Conservation (phyloP, 2,797 vertebrate genomes). For the Danio choprae region DNA sequence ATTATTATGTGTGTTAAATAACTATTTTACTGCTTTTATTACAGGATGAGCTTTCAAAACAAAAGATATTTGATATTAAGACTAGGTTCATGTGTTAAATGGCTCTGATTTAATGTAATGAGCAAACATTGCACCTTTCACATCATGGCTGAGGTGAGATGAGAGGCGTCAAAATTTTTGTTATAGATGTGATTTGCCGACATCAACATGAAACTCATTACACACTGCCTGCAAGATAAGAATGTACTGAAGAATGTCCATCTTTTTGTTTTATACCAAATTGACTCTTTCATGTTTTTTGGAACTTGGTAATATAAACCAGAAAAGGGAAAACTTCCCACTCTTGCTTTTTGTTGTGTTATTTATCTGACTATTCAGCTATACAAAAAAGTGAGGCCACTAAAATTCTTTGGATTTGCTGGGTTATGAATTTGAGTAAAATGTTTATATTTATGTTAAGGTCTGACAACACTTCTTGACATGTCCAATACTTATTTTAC, state of each 20-base stretch:
- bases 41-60: conserved; percentile 10
- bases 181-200: not conserved
- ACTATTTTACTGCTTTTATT: conserved; percentile 25
- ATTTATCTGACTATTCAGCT: no score
- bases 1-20: not conserved
- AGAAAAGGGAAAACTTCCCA: conserved; percentile 1
- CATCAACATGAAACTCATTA: conserved; percentile 11
- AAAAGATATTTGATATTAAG: not conserved
- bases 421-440: no score
- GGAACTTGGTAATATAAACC: conserved; percentile 17
- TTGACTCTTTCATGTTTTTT: conserved; percentile 35
- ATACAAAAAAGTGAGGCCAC: no score
- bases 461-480: no score
- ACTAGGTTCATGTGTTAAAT: not conserved
- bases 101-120: conserved; percentile 14
- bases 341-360: conserved; percentile 20
- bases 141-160: conserved; percentile 29
- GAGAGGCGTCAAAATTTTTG: conserved; percentile 21
- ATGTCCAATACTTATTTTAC: no score
- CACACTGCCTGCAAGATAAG: not conserved
- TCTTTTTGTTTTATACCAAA: conserved; percentile 52
- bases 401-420: no score
- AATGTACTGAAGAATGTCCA: conserved; percentile 58
- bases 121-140: not conserved
- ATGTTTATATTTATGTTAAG: no score